Base-by-base conservation (phyloP, 2,797 vertebrate genomes). In the Leptatherina wallacei region DNA sequence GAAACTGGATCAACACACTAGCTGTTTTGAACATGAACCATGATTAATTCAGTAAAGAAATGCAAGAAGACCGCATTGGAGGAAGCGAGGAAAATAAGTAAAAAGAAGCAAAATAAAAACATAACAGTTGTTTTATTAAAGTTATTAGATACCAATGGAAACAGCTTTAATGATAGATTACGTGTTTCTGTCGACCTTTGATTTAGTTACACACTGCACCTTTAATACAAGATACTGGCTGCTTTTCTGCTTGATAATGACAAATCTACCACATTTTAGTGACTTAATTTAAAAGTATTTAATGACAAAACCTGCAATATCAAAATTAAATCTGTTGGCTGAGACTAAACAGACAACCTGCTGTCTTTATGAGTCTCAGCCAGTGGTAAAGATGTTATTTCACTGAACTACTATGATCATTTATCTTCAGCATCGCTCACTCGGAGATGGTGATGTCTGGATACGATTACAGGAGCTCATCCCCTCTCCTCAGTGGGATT, bases 391-490 rank as follows among this genome's bases (percentile, higher is more conserved):
- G 40, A 24, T 3, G 27, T 18, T 33, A 52, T 27, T 52, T 20
- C 71, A 51, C 49, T 8, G 59, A 74, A 49, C 64, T 6, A 62
- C 52, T 22, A 3, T 16, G 6, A 12, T 78, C 56, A 38, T 58
- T 69, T 44, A 36, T n/a, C 44, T 58, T 55, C 20, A 57, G 61
- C 65, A 29, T 6, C 24, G 63, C n/a, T 33, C 61, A 12, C 71
- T 29, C 58, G 18, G 3, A 60, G 35, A 11, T 3, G 1, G 32
- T 22, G 33, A 75, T 29, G 77, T 80, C 89, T 87, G 88, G 78
- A 63, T 81, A 71, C 60, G 66, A 93, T 92, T 90, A 91, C 81
- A 78, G 82, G 83, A 82, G 83, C 71, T 77, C 86, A 81, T 86
- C 85, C 79, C 54, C 58, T 60, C 78, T 84, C 81, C 82, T 86